These are phyloP conservation scores for Isoperla grammatica DNA, from an alignment of 2,888 invertebrate species.

Conservation along the genomic window DNA sequence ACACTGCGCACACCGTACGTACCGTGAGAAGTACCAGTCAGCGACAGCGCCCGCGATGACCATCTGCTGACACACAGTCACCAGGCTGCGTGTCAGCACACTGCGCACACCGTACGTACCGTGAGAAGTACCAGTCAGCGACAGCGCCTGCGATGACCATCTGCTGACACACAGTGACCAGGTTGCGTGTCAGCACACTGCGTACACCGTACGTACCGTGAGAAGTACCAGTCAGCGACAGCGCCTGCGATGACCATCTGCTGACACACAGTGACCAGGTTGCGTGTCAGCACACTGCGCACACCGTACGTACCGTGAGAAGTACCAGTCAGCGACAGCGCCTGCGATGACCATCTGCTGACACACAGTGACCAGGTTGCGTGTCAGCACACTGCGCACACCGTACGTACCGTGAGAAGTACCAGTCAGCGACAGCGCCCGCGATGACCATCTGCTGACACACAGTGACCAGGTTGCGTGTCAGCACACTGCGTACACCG, in stretches of 20 bases:
- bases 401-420: too few species aligned
- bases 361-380: too few species aligned
- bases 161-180: too few species aligned
- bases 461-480: too few species aligned
- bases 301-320: constrained; percentile 61
- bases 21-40: constrained; percentile 94
- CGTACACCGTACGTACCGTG: constrained; percentile 49
- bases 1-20: too few species aligned
- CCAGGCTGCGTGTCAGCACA: too few species aligned
- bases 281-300: too few species aligned
- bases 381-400: too few species aligned
- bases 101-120: too few species aligned
- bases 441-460: constrained; percentile 93
- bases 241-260: constrained; percentile 91
- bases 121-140: constrained; percentile 86
- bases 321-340: constrained; percentile 92
- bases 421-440: constrained; percentile 91
- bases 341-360: constrained; percentile 93
- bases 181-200: too few species aligned
- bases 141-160: constrained; percentile 92
- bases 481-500: too few species aligned
- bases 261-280: too few species aligned
- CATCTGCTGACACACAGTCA: constrained; percentile 96
- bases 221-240: constrained; percentile 91
- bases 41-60: constrained; percentile 90